Evolutionary conservation across 2,888 invertebrate species (phyloP), one percentile per base, ranked within the genome.

Genomic region (Bhutanitis thaidina): DNA sequence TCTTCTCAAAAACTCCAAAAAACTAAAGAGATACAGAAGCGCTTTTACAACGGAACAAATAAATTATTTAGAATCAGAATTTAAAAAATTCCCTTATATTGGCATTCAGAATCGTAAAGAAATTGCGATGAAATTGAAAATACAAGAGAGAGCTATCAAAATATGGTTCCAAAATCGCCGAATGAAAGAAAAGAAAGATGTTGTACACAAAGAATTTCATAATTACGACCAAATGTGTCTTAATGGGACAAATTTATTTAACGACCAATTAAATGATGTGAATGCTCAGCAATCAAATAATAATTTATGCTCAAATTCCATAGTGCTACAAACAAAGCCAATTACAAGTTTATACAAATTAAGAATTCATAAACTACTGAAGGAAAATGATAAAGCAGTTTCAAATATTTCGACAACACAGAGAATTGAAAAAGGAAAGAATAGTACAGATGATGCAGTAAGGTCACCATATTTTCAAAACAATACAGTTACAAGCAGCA

Each of bases 111-210:
- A 92, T 16, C 86, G 96, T 5, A 93, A 93, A 55, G 92, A 94
- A 67, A 87, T 96, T 71, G 93, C 96, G 0, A 72, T 85, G 0
- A 62, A 78, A 0, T 80, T 96, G 0, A 90, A 89, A 41, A 90
- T 96, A 8, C 88, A 92, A 0, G 95, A 96, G 66, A 84, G 93
- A 48, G 94, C 95, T 60, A 92, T 96, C 27, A 96, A 96, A 74
- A 94, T 96, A 49, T 96, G 96, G 96, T 96, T 96, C 67, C 96
- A 96, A 72, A 96, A 95, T 71, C 87, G 95, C 1, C 82, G 95
- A 5, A 96, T 95, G 95, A 94, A 93, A 59, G 88, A 89, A 67
- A 94, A 94, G 69, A 93, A 92, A 68, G 92, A 92, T 54, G 71
- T 15, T 2, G 52, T 49, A 10, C 56, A 12, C 12, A 70, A 68